phyloP scores from a whole-genome alignment of 2,797 vertebrate genomes.

The Xiphophorus birchmanni region DNA sequence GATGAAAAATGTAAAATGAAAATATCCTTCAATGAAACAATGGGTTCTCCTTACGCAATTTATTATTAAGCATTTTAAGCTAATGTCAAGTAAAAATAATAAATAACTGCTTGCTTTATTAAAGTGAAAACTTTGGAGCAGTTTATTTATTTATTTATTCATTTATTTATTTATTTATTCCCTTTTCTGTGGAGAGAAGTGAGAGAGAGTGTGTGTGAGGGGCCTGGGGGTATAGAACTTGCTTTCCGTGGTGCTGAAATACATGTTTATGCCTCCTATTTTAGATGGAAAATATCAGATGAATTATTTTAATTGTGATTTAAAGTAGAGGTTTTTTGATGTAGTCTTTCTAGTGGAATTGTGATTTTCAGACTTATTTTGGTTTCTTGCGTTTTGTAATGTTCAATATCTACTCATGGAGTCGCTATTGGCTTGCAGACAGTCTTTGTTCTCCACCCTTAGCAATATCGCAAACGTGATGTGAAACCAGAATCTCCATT shows the following conservation, averaged over 20 bases:
- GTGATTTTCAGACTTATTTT: neutral
- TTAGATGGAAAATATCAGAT: neutral
- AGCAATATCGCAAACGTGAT: neutral
- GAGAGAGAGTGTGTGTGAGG: too few relatives aligned
- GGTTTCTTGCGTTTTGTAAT: constrained; percentile 24
- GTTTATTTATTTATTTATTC: neutral
- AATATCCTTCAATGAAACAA: neutral
- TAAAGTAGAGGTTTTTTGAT: neutral
- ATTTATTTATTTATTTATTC: neutral
- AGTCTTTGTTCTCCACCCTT: constrained; percentile 45
- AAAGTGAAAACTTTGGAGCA: neutral
- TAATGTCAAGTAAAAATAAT: neutral
- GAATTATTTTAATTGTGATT: neutral
- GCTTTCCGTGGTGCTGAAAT: neutral
- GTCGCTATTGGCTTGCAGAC: constrained; percentile 57
- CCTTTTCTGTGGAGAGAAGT: neutral
- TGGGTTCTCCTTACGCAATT: neutral
- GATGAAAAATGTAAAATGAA: neutral
- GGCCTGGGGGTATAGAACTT: fast-evolving
- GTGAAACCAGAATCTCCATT: neutral
- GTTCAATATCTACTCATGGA: constrained; percentile 33
- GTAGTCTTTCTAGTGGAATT: neutral
- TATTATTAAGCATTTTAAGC: neutral
- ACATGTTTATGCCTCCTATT: neutral
- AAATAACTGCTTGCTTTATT: neutral